Evolutionary conservation across 2,888 invertebrate genomes (phyloP), one percentile per base, ranked within the genome.

Genomic region (Eugnorisma glareosa): DNA sequence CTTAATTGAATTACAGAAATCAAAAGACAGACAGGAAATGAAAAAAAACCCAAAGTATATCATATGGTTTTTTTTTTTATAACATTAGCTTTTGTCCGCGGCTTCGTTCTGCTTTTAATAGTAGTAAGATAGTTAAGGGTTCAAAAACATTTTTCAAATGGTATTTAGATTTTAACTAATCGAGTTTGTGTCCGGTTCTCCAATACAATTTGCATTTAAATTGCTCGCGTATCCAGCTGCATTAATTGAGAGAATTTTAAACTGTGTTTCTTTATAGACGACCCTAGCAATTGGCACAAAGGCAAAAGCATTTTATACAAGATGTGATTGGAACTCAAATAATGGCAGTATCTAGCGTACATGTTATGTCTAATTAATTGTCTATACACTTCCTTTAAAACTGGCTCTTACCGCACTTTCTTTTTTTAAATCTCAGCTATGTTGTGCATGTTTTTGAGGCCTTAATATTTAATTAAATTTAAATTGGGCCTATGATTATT

Each of bases 131-230:
- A 40, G n/a, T 61, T n/a, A n/a, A 1, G 1, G 8, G 11, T n/a
- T 40, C 28, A 40, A 31, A 48, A 18, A 21, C 15, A 11, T 31
- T 24, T 73, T 24, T 15, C n/a, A 8, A 48, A 43, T 21, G 5
- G 51, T n/a, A 43, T 28, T 69, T 74, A 48, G 43, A 28, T 40
- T 67, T 7, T 63, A 45, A 59, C 68, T 24, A 51, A 63, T 77
- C 21, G 37, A 35, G 24, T 63, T 54, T 71, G 35, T 48, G 61
- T 74, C 61, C 66, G 31, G 48, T 67, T n/a, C 24, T 82, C 48
- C 37, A 31, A 63, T 59, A 72, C 24, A 82, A 82, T 86, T 82
- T 69, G 57, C 83, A 82, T 83, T 67, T 77, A 77, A 77, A 86
- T 86, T 82, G 78, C 31, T 74, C 15, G 15, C 35, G 37, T 82